Evolutionary conservation across 2,888 invertebrate genomes (phyloP).

Genomic region (Bombylius discolor): DNA sequence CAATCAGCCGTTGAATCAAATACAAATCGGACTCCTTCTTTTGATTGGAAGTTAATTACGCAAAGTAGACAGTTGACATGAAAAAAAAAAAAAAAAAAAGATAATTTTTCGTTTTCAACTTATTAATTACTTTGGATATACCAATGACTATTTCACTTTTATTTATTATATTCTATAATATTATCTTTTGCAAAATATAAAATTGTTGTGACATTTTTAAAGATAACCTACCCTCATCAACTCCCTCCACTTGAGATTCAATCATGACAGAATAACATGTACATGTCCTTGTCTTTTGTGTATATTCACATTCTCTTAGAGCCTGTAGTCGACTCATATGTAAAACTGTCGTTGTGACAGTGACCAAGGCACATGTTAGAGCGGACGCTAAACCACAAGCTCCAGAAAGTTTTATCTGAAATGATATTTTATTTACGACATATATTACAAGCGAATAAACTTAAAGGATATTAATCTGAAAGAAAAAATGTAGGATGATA

Average conservation of each 20-base stretch:
- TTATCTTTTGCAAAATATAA: background rate
- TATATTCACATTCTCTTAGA: conserved; percentile 75
- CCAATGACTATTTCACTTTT: background rate
- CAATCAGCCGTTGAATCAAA: conserved; percentile 80
- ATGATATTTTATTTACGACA: conserved; percentile 9
- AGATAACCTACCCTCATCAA: conserved; percentile 42
- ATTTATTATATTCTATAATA: too few relatives aligned
- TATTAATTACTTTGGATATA: background rate
- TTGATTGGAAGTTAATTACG: background rate
- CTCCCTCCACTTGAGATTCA: conserved; percentile 47
- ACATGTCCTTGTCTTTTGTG: conserved; percentile 59
- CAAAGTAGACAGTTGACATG: background rate
- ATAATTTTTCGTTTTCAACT: too few relatives aligned
- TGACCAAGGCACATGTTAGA: conserved; percentile 70
- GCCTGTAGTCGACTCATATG: conserved; percentile 85
- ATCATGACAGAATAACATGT: conserved; percentile 64
- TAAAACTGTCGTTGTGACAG: conserved; percentile 77
- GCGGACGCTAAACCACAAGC: conserved; percentile 78
- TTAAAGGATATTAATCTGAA: too few relatives aligned
- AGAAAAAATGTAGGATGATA: too few relatives aligned
- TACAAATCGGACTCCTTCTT: conserved; percentile 57
- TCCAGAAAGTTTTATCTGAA: conserved; percentile 78
- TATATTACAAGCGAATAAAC: too few relatives aligned
- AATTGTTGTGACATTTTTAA: background rate
- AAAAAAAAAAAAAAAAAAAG: background rate